Evolutionary conservation across 2,888 invertebrate species (phyloP), one percentile per base, ranked within the genome.

Genomic region (Carcina quercana): DNA sequence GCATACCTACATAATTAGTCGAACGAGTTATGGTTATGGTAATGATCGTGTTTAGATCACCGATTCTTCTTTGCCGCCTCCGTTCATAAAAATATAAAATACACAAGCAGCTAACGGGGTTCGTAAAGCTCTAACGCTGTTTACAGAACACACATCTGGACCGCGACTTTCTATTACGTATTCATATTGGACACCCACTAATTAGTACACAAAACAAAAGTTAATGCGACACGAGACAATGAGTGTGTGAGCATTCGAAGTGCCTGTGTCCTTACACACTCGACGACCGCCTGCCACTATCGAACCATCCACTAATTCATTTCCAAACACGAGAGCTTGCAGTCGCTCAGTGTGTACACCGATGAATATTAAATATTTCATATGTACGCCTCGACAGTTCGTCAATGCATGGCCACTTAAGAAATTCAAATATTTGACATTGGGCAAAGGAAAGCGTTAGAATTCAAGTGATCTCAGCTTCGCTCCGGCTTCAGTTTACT

Each of bases 381-480:
- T 61, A 61, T 61, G 56, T 71, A 65, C 58, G 68, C 62, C 68
- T 69, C 70, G 59, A 67, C 69, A 70, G 70, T 64, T 72, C 72
- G 71, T 72, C 75, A 74, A 72, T 78, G 78, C 69, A 73, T 66
- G 74, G 72, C 73, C 82, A 80, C 83, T 83, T 83, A 82, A 78
- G 66, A 70, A 73, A 79, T 79, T 72, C 70, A 82, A 83, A 83
- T 83, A 83, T 83, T 83, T 76, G 66, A 65, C 75, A 57, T 71
- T 75, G 78, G 74, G 68, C 76, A 72, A 76, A 83, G 75, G 73
- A 83, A 83, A 83, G 83, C 82, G 83, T 83, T 82, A 82, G 80
- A 79, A 82, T 80, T 83, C 79, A 82, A 83, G 83, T 82, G 82
- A 82, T 83, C 79, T 74, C 59, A 58, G 61, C 71, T 66, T 54